A percentile compares a stretch with the other conserved stretches of the same genome.
phyloP scores from a whole-genome alignment of 2,888 invertebrate genomes.

The Perdita meconis region DNA sequence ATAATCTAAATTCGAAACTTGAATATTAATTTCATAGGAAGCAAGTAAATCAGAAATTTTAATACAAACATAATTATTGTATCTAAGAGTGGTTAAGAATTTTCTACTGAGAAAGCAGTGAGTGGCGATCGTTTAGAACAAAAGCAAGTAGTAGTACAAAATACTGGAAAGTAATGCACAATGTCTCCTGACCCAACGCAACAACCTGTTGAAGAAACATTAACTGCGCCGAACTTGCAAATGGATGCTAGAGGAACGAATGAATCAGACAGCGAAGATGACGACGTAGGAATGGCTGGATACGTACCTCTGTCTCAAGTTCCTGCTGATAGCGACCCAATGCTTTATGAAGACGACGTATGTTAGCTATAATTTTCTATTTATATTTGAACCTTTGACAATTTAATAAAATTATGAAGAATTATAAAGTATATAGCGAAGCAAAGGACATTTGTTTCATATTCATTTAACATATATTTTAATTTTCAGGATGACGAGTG shows the following conservation, averaged over 20 bases:
- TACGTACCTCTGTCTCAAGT: constrained; percentile 79
- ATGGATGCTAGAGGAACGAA: constrained; percentile 67
- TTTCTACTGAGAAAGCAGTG: not conserved
- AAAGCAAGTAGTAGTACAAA: not conserved
- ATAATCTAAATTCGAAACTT: not conserved
- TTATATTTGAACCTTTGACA: too few species aligned
- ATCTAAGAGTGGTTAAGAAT: constrained; percentile 29
- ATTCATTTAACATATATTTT: not conserved
- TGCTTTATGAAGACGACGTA: constrained; percentile 77
- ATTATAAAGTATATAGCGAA: too few species aligned
- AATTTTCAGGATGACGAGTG: constrained; percentile 76
- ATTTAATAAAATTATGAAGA: too few species aligned
- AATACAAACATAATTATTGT: not conserved
- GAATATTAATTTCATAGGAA: not conserved
- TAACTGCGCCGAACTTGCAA: constrained; percentile 71
- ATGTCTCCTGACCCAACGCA: constrained; percentile 81
- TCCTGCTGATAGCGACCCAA: constrained; percentile 76
- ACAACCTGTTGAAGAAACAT: constrained; percentile 77
- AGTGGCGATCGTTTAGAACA: constrained; percentile 9
- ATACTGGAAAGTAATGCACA: constrained; percentile 51
- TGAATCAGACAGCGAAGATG: constrained; percentile 80
- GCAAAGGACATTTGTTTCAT: too few species aligned
- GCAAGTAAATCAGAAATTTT: not conserved
- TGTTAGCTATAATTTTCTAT: not conserved
- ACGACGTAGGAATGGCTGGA: constrained; percentile 74